Percentiles rank a stretch among this genome's conserved stretches.
phyloP scores from a whole-genome alignment of 2,113 vertebrate genomes.

The Atlantisia rogersi region DNA sequence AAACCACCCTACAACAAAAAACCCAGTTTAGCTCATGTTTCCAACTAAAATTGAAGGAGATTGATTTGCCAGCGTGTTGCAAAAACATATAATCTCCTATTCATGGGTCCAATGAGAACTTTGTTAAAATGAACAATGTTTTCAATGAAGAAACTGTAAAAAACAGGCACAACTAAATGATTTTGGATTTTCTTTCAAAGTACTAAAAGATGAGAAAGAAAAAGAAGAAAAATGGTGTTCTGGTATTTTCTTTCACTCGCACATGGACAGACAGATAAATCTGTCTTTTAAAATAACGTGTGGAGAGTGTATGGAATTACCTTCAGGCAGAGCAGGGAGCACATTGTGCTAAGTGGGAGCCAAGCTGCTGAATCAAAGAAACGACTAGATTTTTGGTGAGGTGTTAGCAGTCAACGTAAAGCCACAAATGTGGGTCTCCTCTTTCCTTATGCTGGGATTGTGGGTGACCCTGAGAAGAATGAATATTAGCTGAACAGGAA shows the following conservation, averaged over 20 bases:
- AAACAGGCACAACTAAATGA: neutral
- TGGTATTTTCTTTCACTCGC: neutral
- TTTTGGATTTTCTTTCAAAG: neutral
- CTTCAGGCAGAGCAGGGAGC: neutral
- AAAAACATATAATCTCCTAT: neutral
- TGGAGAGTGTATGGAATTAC: neutral
- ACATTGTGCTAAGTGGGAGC: neutral
- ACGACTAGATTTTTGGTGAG: neutral
- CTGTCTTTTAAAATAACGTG: neutral
- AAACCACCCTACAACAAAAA: neutral
- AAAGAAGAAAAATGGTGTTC: neutral
- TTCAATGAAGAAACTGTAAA: neutral
- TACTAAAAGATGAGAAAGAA: neutral
- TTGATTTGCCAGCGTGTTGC: neutral
- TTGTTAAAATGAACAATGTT: neutral
- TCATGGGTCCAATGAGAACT: neutral
- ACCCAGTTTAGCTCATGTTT: neutral
- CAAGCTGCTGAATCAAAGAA: neutral
- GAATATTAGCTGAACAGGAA: neutral
- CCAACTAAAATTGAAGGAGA: neutral
- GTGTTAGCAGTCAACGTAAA: rapidly evolving
- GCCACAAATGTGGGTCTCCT: neutral
- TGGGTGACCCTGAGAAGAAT: neutral
- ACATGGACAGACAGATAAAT: neutral
- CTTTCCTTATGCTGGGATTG: neutral